Evolutionary conservation across 2,888 invertebrate species (phyloP).

Genomic region (Dorcus hopei): DNA sequence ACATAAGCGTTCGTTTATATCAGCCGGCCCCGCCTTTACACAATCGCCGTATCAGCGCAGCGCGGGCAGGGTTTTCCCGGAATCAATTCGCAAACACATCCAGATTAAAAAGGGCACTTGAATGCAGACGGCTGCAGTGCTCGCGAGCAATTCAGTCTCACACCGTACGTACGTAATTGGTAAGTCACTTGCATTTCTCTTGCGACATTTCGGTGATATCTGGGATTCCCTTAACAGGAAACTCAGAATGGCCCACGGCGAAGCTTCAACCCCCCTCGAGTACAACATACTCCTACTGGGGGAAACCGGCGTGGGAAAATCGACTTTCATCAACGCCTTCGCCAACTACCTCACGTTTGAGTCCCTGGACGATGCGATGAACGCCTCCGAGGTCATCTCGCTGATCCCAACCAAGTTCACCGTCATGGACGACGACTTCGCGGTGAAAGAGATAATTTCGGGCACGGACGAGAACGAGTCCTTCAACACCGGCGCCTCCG

Average conservation of each 20-base stretch:
- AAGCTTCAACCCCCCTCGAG: background rate
- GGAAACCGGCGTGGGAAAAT: constrained; percentile 25
- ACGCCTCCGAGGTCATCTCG: constrained; percentile 10
- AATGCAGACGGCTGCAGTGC: too few relatives aligned
- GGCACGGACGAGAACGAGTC: constrained; percentile 21
- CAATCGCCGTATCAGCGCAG: too few relatives aligned
- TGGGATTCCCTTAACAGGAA: too few relatives aligned
- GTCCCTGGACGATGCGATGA: constrained; percentile 14
- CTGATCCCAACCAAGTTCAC: constrained; percentile 23
- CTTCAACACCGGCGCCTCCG: constrained; percentile 17
- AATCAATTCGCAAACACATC: too few relatives aligned
- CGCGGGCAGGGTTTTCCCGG: too few relatives aligned
- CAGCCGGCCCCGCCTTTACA: too few relatives aligned
- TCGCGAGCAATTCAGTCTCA: too few relatives aligned
- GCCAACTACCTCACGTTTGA: constrained; percentile 18
- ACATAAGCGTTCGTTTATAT: too few relatives aligned
- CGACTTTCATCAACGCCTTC: constrained; percentile 26
- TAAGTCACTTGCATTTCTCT: too few relatives aligned
- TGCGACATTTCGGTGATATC: too few relatives aligned
- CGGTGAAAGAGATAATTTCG: constrained; percentile 8
- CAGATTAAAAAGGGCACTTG: too few relatives aligned
- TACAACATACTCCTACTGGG: constrained; percentile 26
- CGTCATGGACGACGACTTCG: constrained; percentile 20
- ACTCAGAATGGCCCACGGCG: background rate
- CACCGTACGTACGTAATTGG: too few relatives aligned